A percentile compares a stretch with the other conserved stretches of the same genome.
These are phyloP conservation scores for Piscicola geometra DNA, from an alignment of 2,888 invertebrate genomes.

Conservation along the genomic window DNA sequence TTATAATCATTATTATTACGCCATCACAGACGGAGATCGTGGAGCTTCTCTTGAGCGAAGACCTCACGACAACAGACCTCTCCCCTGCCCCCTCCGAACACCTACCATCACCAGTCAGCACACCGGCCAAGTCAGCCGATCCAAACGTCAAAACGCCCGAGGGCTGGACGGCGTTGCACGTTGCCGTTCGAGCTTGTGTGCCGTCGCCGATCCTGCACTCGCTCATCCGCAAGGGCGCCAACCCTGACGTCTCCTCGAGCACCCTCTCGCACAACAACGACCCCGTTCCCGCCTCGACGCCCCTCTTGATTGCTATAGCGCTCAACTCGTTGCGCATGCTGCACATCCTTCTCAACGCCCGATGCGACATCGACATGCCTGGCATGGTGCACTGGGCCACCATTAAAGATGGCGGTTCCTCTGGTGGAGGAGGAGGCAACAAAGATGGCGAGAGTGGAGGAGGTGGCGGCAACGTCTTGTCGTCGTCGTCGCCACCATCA, in stretches of 20 bases:
- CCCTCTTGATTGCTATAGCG: slow-evolving; percentile 44
- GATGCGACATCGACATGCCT: slow-evolving; percentile 40
- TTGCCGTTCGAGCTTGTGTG: slow-evolving; percentile 43
- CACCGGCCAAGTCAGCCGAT: too few species aligned
- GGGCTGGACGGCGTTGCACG: slow-evolving; percentile 46
- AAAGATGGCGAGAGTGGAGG: background rate
- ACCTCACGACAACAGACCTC: too few species aligned
- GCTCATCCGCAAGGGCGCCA: slow-evolving; percentile 39
- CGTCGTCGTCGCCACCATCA: slow-evolving; percentile 28
- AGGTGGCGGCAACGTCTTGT: slow-evolving; percentile 3
- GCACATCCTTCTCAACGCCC: slow-evolving; percentile 14
- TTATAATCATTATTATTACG: too few species aligned
- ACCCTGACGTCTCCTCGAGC: slow-evolving; percentile 40
- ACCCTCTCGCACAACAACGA: slow-evolving; percentile 43
- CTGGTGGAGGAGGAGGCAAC: background rate
- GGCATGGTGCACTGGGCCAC: slow-evolving; percentile 23
- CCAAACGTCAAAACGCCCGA: slow-evolving; percentile 43
- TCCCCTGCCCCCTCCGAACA: too few species aligned
- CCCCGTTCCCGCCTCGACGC: slow-evolving; percentile 43
- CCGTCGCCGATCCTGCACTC: slow-evolving; percentile 38
- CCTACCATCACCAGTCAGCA: too few species aligned
- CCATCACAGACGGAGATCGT: slow-evolving; percentile 29
- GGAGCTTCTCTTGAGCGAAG: slow-evolving; percentile 29
- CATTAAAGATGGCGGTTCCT: background rate
- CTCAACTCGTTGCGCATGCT: slow-evolving; percentile 40